Base-by-base conservation (phyloP, 2,888 invertebrate genomes). In the Mesorhabditis belari region DNA sequence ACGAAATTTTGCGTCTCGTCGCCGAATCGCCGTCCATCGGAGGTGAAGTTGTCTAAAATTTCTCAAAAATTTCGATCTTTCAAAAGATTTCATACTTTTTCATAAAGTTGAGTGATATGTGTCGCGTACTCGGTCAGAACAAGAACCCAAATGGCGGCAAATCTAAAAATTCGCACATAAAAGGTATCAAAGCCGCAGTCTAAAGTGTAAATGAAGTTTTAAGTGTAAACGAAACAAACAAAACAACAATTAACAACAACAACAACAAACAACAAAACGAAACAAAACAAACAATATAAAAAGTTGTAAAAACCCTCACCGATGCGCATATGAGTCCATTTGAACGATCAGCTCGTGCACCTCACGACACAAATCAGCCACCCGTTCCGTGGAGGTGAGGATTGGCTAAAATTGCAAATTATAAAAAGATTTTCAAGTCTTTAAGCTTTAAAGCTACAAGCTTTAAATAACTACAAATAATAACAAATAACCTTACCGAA, bases 1-100 rank as follows among this genome's bases (percentile, higher is more conserved):
- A n/a, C 76, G 89, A 90, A 72, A 90, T 89, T 62, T 91, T 88
- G 64, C 88, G 84, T 73, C 88, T 65, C 35, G 71, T 67, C 29
- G 61, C 60, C 6, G 64, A 65, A 35, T 35, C 44, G 44, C 55
- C 23, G 29, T 25, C 25, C 27, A 12, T 6, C 50, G 26, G 52
- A 3, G 17, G 58, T 52, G 28, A 26, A 52, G 17, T 44, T 58
- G 19, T 50, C 44, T 35, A 35, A 17, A 35, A 35, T 35, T 52
- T 44, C 27, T 52, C 49, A 26, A 17, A 4, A 5, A 23, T n/a
- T 12, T 5, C 3, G n/a, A 21, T n/a, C 2, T 23, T 27, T 21
- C 4, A 5, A 58, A 58, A 59, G 9, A 9, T 5, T 9, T 35
- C 61, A 29, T 49, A 74, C 75, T 64, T 61, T 70, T 19, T 71